Percentiles rank a stretch among this genome's conserved stretches.
These are phyloP conservation scores for Polydrusus cervinus DNA, from an alignment of 2,888 invertebrate genomes.

Conservation along the genomic window DNA sequence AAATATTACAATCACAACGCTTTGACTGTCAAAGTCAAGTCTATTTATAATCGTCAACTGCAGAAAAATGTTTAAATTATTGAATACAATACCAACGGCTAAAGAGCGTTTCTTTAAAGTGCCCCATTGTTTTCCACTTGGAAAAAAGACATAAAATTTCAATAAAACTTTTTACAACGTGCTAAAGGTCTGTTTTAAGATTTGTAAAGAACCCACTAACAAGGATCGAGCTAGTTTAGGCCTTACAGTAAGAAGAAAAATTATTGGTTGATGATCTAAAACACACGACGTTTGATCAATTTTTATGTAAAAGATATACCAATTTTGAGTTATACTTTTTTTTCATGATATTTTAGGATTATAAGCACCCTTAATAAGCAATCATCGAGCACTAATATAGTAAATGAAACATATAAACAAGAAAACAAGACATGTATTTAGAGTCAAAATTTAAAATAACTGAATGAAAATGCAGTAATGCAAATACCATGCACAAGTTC, in stretches of 20 bases:
- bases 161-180: constrained; percentile 20
- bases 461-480: constrained; percentile 7
- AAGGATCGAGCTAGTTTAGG: background rate
- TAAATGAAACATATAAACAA: background rate
- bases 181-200: constrained; percentile 14
- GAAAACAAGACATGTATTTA: background rate
- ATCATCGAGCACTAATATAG: too few species aligned
- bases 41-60: constrained; percentile 35
- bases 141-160: constrained; percentile 37
- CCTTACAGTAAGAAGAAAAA: background rate
- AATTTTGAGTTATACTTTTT: too few species aligned
- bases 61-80: constrained; percentile 37
- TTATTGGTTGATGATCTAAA: too few species aligned
- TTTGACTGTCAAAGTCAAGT: constrained; percentile 34
- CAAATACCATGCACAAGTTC: constrained; percentile 17
- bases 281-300: too few species aligned
- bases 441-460: constrained; percentile 8
- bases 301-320: too few species aligned
- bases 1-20: constrained; percentile 20
- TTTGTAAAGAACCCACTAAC: constrained; percentile 2
- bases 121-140: constrained; percentile 14
- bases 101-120: constrained; percentile 22
- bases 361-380: too few species aligned
- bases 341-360: too few species aligned
- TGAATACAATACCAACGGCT: constrained; percentile 39